A percentile compares a stretch with the other conserved stretches of the same genome.
Evolutionary conservation across 2,888 invertebrate genomes (phyloP).

Genomic region (Trachelus stipa): DNA sequence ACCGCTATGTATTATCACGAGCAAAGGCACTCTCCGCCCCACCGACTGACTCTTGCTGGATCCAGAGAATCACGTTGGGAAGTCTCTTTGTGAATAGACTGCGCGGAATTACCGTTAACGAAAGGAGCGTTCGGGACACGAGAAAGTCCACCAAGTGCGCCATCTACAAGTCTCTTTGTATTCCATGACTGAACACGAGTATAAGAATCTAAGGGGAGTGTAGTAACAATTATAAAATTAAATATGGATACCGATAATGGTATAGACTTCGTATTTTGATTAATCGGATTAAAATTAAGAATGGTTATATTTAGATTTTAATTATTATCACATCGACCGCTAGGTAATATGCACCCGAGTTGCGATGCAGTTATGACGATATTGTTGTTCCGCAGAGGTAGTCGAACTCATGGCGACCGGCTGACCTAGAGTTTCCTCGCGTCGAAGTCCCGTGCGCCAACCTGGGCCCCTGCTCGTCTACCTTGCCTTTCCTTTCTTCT

Average conservation of each 20-base stretch:
- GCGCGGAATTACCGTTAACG: constrained; percentile 13
- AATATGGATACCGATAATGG: background rate
- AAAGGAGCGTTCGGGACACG: background rate
- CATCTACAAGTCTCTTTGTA: background rate
- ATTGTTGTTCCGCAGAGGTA: constrained; percentile 31
- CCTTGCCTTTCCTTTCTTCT: constrained; percentile 16
- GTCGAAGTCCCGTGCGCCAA: constrained; percentile 30
- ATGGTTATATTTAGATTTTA: background rate
- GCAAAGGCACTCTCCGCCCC: constrained; percentile 18
- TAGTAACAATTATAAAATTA: background rate
- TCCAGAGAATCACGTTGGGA: background rate
- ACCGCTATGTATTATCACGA: constrained; percentile 48
- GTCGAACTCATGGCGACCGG: constrained; percentile 45
- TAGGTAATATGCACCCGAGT: background rate
- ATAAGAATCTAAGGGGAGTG: background rate
- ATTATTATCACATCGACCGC: background rate
- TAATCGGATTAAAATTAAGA: background rate
- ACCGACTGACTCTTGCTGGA: background rate
- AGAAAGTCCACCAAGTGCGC: background rate
- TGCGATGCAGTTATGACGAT: background rate
- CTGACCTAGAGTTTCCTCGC: constrained; percentile 49
- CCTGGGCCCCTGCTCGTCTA: constrained; percentile 16
- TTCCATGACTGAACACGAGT: background rate
- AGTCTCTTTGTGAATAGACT: constrained; percentile 3
- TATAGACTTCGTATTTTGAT: background rate